Evolutionary conservation across 2,888 invertebrate genomes (phyloP), one percentile per base, ranked within the genome.

Genomic region (Nipponacmea schrenckii): DNA sequence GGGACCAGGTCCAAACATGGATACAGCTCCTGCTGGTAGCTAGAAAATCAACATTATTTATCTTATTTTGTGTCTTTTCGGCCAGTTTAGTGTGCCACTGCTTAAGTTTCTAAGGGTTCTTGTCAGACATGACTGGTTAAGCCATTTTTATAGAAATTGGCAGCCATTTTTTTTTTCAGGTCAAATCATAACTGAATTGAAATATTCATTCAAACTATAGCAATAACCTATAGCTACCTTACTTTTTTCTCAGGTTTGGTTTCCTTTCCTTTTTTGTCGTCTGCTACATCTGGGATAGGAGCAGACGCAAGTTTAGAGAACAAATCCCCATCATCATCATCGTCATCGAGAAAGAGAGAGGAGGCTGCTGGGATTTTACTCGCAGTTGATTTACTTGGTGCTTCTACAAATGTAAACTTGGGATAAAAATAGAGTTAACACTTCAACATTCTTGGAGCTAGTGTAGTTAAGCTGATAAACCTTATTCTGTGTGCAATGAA

Each of bases 1-100:
- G 15, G 77, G 75, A 39, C 79, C 83, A 63, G 81, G 81, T 17
- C 86, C 87, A 81, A 87, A 87, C 85, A 86, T 85, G 7, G 87
- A 84, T 67, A 87, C 87, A 4, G 86, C 86, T 3, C 87, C 87
- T 17, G 83, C 79, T 39, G 86, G 87, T 24, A 83, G 76, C 85
- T 86, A 39, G 78, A 1, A 79, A 83, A 44, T 69, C 68, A 20
- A 63, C 17, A 39, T 71, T 67, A 44, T 56, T 44, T 56, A 56
- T 45, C 1, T 63, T 45, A 24, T 48, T 2, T 46, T 46, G 27
- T 20, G 27, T 31, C 24, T 67, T 64, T 62, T 65, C 70, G 26
- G 56, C 50, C 64, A 14, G 68, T 68, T 65, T 68, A n/a, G 20
- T 24, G 62, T n/a, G 31, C 24, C 31, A 31, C 31, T 31, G 31